Evolutionary conservation across 2,888 invertebrate species (phyloP).

Genomic region (Cheilosia scutellata): DNA sequence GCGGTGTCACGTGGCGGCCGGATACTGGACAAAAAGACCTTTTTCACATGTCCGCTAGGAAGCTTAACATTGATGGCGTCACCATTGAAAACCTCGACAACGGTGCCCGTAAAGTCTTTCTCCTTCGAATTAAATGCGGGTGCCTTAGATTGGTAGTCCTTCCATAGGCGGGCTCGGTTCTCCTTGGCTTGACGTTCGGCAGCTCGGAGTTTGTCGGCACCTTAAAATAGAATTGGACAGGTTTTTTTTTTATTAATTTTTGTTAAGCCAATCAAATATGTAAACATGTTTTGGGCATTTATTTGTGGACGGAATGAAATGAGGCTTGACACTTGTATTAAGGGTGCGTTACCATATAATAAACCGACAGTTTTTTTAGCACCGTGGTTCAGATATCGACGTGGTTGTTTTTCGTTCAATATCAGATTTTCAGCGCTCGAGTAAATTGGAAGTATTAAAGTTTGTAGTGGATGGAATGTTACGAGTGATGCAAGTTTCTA

Average conservation of each 20-base stretch:
- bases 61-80: slow-evolving; percentile 96
- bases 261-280: background rate
- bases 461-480: too few relatives aligned
- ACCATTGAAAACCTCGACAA: slow-evolving; percentile 96
- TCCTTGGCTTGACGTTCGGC: slow-evolving; percentile 96
- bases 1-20: slow-evolving; percentile 93
- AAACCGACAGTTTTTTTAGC: slow-evolving; percentile 73
- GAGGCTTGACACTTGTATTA: slow-evolving; percentile 77
- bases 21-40: slow-evolving; percentile 98
- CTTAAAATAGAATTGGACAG: slow-evolving; percentile 80
- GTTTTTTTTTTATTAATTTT: background rate
- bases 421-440: slow-evolving; percentile 28
- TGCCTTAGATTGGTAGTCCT: slow-evolving; percentile 92
- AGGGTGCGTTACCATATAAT: slow-evolving; percentile 81
- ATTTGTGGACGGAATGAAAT: slow-evolving; percentile 84
- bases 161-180: slow-evolving; percentile 94
- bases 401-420: slow-evolving; percentile 10
- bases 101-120: slow-evolving; percentile 92
- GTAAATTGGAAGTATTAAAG: slow-evolving; percentile 53
- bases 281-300: background rate
- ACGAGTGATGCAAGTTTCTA: too few relatives aligned
- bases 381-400: slow-evolving; percentile 46
- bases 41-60: slow-evolving; percentile 91
- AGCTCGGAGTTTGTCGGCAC: slow-evolving; percentile 92
- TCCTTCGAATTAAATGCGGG: slow-evolving; percentile 91